Conservation (phyloP, 2,797 vertebrate genomes). For the Carduelis carduelis region DNA sequence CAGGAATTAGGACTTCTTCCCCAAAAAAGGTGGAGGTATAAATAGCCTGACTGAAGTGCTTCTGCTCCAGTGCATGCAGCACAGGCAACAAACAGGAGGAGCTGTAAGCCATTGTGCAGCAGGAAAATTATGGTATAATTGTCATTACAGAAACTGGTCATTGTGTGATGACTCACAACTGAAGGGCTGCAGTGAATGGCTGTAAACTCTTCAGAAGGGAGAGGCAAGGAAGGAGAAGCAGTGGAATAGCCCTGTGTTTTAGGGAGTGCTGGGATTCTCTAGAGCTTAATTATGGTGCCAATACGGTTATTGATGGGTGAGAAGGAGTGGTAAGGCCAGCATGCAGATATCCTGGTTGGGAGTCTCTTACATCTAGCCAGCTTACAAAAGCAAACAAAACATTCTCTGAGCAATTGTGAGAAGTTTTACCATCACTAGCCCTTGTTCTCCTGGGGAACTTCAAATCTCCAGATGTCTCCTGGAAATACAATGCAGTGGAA, state of each 20-base stretch:
- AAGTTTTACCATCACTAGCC: not conserved
- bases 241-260: not conserved
- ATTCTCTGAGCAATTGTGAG: not conserved
- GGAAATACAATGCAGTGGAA: not conserved
- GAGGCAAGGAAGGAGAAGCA: not conserved
- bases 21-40: not conserved
- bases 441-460: not conserved
- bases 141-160: not conserved
- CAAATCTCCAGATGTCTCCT: not conserved
- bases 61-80: not conserved
- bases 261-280: not conserved
- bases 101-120: not conserved
- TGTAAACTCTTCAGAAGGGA: not conserved
- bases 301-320: not conserved
- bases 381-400: not conserved
- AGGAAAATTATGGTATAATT: not conserved
- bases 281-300: not conserved
- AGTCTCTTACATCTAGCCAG: not conserved
- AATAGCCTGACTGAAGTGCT: not conserved
- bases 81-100: not conserved
- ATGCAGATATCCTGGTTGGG: not conserved
- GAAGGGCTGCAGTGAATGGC: not conserved
- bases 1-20: not conserved
- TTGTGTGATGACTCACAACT: not conserved
- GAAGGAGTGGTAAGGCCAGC: not conserved